phyloP scores from a whole-genome alignment of 1,140 invertebrate species.

The Drosophila truncata region DNA sequence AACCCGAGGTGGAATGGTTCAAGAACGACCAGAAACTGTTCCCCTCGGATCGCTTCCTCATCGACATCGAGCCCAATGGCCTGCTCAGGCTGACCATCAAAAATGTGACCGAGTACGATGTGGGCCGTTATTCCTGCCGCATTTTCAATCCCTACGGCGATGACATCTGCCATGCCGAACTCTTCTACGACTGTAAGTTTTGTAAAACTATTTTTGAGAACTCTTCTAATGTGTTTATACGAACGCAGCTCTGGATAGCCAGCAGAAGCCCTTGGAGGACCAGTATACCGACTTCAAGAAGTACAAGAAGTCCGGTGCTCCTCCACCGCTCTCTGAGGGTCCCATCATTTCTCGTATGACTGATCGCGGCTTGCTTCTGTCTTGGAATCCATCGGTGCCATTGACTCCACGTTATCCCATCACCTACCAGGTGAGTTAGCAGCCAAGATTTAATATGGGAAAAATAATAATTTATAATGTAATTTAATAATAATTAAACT shows the following conservation, averaged over 20 bases:
- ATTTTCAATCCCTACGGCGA: slow-evolving; percentile 94
- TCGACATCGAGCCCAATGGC: slow-evolving; percentile 90
- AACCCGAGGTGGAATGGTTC: slow-evolving; percentile 94
- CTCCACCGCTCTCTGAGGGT: slow-evolving; percentile 93
- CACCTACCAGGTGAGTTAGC: slow-evolving; percentile 90
- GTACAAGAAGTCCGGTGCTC: slow-evolving; percentile 91
- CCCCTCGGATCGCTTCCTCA: slow-evolving; percentile 92
- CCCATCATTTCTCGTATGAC: slow-evolving; percentile 96
- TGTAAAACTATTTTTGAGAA: accelerated
- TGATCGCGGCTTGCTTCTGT: slow-evolving; percentile 93
- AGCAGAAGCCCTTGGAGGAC: slow-evolving; percentile 90
- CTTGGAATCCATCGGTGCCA: slow-evolving; percentile 96
- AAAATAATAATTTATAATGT: too few relatives aligned
- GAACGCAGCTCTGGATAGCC: slow-evolving; percentile 89
- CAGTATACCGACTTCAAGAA: slow-evolving; percentile 94
- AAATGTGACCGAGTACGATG: slow-evolving; percentile 91
- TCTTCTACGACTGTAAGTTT: slow-evolving; percentile 93
- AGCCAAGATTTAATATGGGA: neutral
- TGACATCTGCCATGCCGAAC: slow-evolving; percentile 92
- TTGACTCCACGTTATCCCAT: slow-evolving; percentile 92
- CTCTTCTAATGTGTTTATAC: neutral
- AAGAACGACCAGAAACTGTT: slow-evolving; percentile 92
- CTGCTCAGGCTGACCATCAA: slow-evolving; percentile 92
- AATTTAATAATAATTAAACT: neutral
- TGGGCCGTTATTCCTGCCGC: slow-evolving; percentile 92